Conservation (phyloP, 2,797 vertebrate genomes). For the Eulemur coronatus region DNA sequence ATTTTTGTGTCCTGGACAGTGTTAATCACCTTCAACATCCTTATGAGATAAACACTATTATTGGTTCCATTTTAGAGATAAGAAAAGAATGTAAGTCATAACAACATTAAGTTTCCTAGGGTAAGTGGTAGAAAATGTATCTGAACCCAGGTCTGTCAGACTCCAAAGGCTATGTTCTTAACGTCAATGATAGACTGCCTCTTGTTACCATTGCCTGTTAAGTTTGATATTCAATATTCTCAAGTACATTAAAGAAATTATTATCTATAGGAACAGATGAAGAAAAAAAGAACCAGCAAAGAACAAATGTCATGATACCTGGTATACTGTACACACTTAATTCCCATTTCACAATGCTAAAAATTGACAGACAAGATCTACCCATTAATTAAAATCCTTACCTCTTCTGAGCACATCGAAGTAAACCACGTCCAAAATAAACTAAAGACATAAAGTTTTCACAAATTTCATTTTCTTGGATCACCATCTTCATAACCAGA, state of each 20-base stretch:
- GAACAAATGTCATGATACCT: not conserved
- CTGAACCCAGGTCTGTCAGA: not conserved
- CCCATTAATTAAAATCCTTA: constrained; percentile 63
- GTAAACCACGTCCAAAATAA: constrained; percentile 78
- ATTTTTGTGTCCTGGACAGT: not conserved
- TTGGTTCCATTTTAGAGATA: constrained; percentile 33
- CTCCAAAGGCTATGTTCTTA: not conserved
- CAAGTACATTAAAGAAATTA: not conserved
- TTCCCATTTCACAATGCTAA: not conserved
- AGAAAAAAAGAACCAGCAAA: not conserved
- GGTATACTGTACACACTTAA: not conserved
- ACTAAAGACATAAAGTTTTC: constrained; percentile 78
- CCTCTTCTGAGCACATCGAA: constrained; percentile 78
- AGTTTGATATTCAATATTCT: constrained; percentile 7
- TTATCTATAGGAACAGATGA: not conserved
- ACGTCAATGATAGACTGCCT: not conserved
- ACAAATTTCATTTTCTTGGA: constrained; percentile 77
- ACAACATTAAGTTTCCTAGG: not conserved
- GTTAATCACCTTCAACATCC: not conserved
- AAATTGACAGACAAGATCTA: not conserved
- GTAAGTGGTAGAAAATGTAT: not conserved
- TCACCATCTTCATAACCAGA: constrained; percentile 78
- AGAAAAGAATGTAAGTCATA: constrained; percentile 27
- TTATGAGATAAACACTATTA: not conserved
- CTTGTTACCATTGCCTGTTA: not conserved